These are phyloP conservation scores for Mesocentrotus franciscanus DNA, from an alignment of 53 echinoderm and acorn worm genomes.

Conservation along the genomic window DNA sequence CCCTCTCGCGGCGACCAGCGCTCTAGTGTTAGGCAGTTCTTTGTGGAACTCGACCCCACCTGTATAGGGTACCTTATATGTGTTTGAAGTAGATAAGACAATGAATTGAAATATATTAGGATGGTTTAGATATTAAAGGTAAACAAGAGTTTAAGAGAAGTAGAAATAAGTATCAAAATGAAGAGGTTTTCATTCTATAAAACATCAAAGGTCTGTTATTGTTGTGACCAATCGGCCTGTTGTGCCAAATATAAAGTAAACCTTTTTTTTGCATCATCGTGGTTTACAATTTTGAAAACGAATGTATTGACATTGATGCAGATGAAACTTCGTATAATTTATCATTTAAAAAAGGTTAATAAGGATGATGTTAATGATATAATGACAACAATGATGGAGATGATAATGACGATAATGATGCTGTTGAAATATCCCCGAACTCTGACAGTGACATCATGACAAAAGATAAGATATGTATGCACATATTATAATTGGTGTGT, in stretches of 20 bases:
- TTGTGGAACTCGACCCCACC: background rate
- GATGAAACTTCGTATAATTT: too few relatives aligned
- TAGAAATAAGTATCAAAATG: background rate
- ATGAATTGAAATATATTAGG: background rate
- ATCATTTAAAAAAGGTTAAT: background rate
- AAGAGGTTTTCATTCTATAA: too few relatives aligned
- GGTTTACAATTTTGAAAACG: background rate
- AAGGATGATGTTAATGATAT: background rate
- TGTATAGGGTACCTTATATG: background rate
- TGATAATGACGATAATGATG: too few relatives aligned
- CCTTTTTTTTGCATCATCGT: too few relatives aligned
- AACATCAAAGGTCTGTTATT: too few relatives aligned
- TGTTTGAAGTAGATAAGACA: background rate
- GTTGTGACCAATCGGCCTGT: too few relatives aligned
- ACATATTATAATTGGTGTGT: too few relatives aligned
- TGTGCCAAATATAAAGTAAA: too few relatives aligned
- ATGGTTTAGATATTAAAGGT: background rate
- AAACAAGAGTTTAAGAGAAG: background rate
- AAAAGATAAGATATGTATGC: too few relatives aligned
- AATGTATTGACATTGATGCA: background rate
- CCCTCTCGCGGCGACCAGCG: background rate
- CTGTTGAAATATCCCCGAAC: too few relatives aligned
- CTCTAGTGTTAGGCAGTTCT: background rate
- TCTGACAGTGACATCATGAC: too few relatives aligned
- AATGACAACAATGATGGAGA: too few relatives aligned